Conservation (phyloP, 37 sponge, comb jelly and placozoan genomes). For the Chondrosia reniformis region DNA sequence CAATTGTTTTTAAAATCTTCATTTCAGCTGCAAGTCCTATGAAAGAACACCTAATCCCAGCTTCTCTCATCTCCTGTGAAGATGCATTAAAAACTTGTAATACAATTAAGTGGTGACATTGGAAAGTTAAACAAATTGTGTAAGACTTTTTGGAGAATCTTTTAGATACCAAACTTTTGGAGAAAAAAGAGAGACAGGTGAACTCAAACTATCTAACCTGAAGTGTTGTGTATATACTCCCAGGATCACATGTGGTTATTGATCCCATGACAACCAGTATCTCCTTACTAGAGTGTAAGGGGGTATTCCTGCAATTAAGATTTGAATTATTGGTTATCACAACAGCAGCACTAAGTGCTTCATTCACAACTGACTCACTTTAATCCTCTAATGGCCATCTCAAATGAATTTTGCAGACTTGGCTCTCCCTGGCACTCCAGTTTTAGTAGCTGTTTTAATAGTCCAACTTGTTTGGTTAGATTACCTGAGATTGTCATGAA, state of each 20-base stretch:
- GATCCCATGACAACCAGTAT: conserved; percentile 77
- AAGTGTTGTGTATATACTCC: conserved; percentile 72
- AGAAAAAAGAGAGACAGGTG: too few species aligned
- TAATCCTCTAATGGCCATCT: conserved; percentile 41
- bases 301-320: conserved; percentile 63
- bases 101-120: too few species aligned
- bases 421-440: conserved; percentile 51
- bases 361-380: conserved; percentile 22
- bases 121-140: too few species aligned
- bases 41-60: conserved; percentile 66
- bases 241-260: conserved; percentile 93
- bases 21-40: conserved; percentile 92
- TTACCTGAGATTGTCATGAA: too few species aligned
- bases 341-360: background rate
- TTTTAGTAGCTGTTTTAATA: background rate
- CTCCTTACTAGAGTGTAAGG: conserved; percentile 87
- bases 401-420: conserved; percentile 63
- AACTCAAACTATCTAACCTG: too few species aligned
- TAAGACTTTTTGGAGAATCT: too few species aligned
- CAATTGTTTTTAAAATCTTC: conserved; percentile 74
- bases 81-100: too few species aligned
- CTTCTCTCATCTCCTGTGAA: conserved; percentile 44
- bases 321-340: background rate
- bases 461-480: background rate
- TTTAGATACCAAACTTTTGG: too few species aligned